Percentiles rank a stretch among this genome's conserved stretches.
Evolutionary conservation across 2,797 vertebrate species (phyloP).

Genomic region (Acipenser oxyrinchus): DNA sequence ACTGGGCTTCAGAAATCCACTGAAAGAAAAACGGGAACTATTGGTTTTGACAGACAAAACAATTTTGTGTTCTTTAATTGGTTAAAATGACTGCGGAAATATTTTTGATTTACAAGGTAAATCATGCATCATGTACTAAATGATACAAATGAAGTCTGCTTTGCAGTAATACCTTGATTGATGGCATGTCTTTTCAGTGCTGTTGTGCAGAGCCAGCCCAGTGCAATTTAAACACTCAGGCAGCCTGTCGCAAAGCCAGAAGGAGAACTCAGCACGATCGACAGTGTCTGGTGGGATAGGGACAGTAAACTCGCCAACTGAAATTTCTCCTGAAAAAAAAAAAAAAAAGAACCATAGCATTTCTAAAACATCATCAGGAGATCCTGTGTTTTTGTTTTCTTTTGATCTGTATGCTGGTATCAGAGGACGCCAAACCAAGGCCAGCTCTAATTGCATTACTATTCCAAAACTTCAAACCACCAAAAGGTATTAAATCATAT

Average conservation of each 20-base stretch:
- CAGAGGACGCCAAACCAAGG: too few species aligned
- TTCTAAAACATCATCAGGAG: too few species aligned
- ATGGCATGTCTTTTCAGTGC: not conserved
- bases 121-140: not conserved
- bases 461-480: too few species aligned
- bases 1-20: conserved; percentile 43
- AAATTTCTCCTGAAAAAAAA: conserved; percentile 27
- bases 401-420: too few species aligned
- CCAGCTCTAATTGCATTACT: too few species aligned
- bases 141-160: not conserved
- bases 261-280: not conserved
- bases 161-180: not conserved
- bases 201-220: not conserved
- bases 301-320: conserved; percentile 11
- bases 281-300: conserved; percentile 17
- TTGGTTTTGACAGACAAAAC: conserved; percentile 39
- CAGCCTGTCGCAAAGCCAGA: not conserved
- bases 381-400: too few species aligned
- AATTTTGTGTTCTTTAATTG: conserved; percentile 43
- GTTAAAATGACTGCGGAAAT: conserved; percentile 28
- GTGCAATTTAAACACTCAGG: not conserved
- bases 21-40: conserved; percentile 35
- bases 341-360: too few species aligned
- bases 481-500: too few species aligned
- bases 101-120: conserved; percentile 37